Evolutionary conservation across 2,113 vertebrate species (phyloP), one percentile per base, ranked within the genome.

Genomic region (Oryzias curvinotus): DNA sequence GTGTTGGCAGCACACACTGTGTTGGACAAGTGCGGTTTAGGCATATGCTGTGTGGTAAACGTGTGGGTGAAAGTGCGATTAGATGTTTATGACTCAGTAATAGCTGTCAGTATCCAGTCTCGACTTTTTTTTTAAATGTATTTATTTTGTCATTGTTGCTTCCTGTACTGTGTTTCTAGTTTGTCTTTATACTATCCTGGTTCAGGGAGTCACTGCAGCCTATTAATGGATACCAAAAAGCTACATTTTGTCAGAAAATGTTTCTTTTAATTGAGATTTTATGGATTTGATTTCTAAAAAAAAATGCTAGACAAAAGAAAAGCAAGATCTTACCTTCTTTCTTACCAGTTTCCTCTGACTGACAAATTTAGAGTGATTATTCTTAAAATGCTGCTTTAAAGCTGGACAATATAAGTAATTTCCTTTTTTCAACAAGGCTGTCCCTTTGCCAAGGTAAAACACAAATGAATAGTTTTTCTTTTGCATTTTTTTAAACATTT

Each of bases 61-160:
- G 42, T 52, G 46, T 61, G 65, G 51, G 57, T 66, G 18, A 73
- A 59, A 75, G 43, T 23, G 66, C 53, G 49, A 68, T 71, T 54
- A 66, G 55, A 57, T 71, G 61, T 71, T 57, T 57, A 55, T 60
- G 60, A 73, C 73, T 78, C 54, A 52, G 36, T 80, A 82, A 82
- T 71, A 41, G 43, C 16, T n/a, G 45, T 45, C 62, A 68, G 57
- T 13, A 16, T 46, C 15, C 17, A 17, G 17, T 46, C 5, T 16
- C 17, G 7, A 6, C 46, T 66, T 84, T 80, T 73, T 47, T 3
- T 3, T 1, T 3, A 23, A 23, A 23, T 23, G 21, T 3, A 23
- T 60, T 65, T n/a, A 36, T 60, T 69, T 56, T 62, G 68, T 71
- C 49, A 14, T 59, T 51, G 56, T 66, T 62, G 26, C 49, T 49